Conservation (phyloP, 2,888 invertebrate species). For the Gymnosoma rotundatum region DNA sequence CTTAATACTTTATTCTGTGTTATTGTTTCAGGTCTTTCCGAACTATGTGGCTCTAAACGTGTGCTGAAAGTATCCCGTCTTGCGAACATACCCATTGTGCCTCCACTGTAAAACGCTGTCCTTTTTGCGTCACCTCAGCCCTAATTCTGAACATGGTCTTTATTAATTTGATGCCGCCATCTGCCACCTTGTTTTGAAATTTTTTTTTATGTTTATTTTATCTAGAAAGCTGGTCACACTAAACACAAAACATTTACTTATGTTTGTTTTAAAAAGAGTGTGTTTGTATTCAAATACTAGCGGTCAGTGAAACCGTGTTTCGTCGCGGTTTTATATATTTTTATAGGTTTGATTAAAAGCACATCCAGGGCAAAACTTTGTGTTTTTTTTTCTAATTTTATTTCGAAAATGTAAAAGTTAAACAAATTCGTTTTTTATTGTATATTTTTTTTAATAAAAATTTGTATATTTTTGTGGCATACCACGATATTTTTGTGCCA, state of each 20-base stretch:
- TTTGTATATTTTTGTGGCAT: constrained; percentile 44
- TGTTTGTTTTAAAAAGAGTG: background rate
- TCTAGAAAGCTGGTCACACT: background rate
- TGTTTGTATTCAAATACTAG: background rate
- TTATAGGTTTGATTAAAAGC: background rate
- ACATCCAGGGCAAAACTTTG: background rate
- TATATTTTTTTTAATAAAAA: background rate
- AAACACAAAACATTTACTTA: background rate
- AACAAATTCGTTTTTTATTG: background rate
- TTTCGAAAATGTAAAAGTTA: background rate
- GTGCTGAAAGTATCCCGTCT: too few species aligned
- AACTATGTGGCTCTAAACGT: too few species aligned
- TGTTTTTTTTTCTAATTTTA: background rate
- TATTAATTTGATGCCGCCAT: too few species aligned
- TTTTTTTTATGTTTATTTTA: background rate
- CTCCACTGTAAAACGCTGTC: too few species aligned
- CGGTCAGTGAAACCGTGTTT: constrained; percentile 21
- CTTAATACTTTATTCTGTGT: too few species aligned
- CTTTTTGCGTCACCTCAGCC: too few species aligned
- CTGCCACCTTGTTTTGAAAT: background rate
- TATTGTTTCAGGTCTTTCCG: too few species aligned
- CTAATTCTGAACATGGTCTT: too few species aligned
- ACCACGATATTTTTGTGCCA: constrained; percentile 36
- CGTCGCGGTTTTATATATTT: constrained; percentile 19
- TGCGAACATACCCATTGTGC: too few species aligned